A percentile compares a stretch with the other conserved stretches of the same genome.
Evolutionary conservation across 2,888 invertebrate species (phyloP).

Genomic region (Muschampia plurimacula): DNA sequence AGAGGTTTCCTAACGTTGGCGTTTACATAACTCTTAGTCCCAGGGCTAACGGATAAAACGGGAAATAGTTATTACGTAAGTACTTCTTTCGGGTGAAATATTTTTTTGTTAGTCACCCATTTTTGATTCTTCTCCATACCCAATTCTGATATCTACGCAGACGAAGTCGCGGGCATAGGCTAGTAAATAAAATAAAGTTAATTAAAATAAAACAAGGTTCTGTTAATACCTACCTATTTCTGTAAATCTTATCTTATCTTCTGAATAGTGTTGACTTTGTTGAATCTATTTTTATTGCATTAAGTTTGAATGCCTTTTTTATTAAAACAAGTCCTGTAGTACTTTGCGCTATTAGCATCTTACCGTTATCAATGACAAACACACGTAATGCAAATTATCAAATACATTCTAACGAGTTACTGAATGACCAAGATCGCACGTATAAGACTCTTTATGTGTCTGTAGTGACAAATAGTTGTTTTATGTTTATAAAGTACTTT

Average conservation of each 20-base stretch:
- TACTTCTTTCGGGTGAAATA: no score
- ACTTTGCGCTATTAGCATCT: conserved; percentile 26
- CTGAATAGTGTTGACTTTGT: background rate
- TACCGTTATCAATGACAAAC: conserved; percentile 31
- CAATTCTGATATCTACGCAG: no score
- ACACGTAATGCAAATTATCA: conserved; percentile 33
- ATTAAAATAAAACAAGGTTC: background rate
- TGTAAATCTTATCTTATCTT: background rate
- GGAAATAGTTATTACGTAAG: no score
- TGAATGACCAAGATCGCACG: conserved; percentile 9
- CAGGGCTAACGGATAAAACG: no score
- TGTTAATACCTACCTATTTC: background rate
- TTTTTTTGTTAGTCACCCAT: no score
- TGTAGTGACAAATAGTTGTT: background rate
- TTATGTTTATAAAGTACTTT: background rate
- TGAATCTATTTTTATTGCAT: conserved; percentile 1
- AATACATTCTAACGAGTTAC: conserved; percentile 21
- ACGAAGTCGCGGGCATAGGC: no score
- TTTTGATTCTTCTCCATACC: no score
- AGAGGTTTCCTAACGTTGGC: no score
- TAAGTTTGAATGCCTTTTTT: conserved; percentile 2
- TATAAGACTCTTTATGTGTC: background rate
- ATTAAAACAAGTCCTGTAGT: conserved; percentile 17
- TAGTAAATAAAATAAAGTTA: background rate
- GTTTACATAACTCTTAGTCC: no score